Evolutionary conservation across 37 sponge, comb jelly and placozoan species (phyloP).

Genomic region (Chondrosia reniformis): DNA sequence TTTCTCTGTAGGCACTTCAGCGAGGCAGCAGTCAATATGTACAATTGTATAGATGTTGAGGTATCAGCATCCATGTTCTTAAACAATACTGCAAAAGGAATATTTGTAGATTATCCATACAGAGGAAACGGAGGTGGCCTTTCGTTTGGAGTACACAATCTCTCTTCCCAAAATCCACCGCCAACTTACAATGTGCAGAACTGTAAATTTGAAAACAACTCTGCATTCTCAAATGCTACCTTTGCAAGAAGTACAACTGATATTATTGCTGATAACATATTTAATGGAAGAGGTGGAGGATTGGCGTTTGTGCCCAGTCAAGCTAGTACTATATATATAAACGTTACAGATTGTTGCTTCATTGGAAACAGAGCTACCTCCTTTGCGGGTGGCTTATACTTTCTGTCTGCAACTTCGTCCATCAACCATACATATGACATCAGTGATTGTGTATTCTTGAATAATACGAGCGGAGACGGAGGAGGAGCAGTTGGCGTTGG

Average conservation of each 20-base stretch:
- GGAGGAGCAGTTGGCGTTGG: slow-evolving; percentile 44
- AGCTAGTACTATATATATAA: slow-evolving; percentile 3
- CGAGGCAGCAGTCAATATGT: slow-evolving; percentile 7
- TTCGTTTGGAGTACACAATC: slow-evolving; percentile 7
- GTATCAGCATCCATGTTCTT: not conserved
- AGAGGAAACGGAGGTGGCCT: slow-evolving; percentile 14
- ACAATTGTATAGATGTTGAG: not conserved
- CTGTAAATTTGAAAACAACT: slow-evolving; percentile 34
- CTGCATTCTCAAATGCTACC: slow-evolving; percentile 41
- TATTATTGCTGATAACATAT: slow-evolving; percentile 31
- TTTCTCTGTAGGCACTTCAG: not conserved
- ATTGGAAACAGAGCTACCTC: slow-evolving; percentile 31
- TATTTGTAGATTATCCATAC: not conserved
- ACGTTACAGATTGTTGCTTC: slow-evolving; percentile 28
- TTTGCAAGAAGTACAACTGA: slow-evolving; percentile 16
- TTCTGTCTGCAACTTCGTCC: slow-evolving; percentile 1
- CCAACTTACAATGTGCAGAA: slow-evolving; percentile 7
- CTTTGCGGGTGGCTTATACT: slow-evolving; percentile 63
- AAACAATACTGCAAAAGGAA: slow-evolving; percentile 12
- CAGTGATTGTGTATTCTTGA: slow-evolving; percentile 3
- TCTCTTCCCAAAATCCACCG: not conserved
- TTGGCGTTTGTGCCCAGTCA: slow-evolving; percentile 51
- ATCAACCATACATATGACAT: slow-evolving; percentile 13
- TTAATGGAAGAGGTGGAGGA: slow-evolving; percentile 65
- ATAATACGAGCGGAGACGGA: slow-evolving; percentile 27